phyloP scores from a whole-genome alignment of 2,113 vertebrate genomes.

The Panthera leo region DNA sequence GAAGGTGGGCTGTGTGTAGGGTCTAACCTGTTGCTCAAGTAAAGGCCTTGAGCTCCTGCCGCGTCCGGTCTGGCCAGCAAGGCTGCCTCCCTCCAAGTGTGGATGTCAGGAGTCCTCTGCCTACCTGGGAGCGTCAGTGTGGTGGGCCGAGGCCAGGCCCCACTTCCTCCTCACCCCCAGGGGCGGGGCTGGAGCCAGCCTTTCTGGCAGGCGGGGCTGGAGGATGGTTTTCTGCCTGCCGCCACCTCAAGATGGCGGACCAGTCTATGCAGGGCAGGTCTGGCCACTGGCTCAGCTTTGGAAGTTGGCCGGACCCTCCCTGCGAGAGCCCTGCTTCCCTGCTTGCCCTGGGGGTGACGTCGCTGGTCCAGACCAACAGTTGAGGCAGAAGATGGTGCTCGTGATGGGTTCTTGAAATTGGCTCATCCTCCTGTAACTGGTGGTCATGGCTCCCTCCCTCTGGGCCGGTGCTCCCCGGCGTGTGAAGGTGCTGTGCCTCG shows the following conservation, averaged over 20 bases:
- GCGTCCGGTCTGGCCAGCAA: too few relatives aligned
- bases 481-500: not conserved
- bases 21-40: too few relatives aligned
- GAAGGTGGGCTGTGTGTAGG: not conserved
- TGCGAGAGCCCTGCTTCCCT: not conserved
- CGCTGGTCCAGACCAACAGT: not conserved
- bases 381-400: constrained; percentile 1
- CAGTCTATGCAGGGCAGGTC: not conserved
- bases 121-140: not conserved
- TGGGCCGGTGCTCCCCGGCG: not conserved
- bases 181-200: not conserved
- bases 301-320: not conserved
- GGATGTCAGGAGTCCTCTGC: too few relatives aligned
- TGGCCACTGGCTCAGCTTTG: not conserved
- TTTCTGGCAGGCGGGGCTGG: not conserved
- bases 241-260: not conserved
- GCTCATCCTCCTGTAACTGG: not conserved
- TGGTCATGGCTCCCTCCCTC: not conserved
- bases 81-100: too few relatives aligned
- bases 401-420: not conserved
- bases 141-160: not conserved
- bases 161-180: not conserved
- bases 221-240: not conserved
- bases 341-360: not conserved
- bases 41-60: not conserved